Percentiles rank a stretch among this genome's conserved stretches.
Evolutionary conservation across 2,888 invertebrate genomes (phyloP).

Genomic region (Pilophorus perplexus): DNA sequence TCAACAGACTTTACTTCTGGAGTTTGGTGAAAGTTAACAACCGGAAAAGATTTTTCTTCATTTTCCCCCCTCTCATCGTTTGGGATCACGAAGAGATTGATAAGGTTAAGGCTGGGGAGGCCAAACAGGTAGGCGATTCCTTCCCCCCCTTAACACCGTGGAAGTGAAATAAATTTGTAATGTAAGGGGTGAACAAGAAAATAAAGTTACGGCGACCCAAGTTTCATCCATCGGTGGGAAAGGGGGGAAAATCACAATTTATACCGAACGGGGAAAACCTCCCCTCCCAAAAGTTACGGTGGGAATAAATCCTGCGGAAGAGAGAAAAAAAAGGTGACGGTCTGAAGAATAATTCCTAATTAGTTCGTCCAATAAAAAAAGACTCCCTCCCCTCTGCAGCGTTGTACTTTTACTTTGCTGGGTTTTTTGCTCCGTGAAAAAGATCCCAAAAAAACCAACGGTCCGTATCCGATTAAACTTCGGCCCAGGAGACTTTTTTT

Average conservation of each 20-base stretch:
- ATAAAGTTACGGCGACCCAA: conserved; percentile 9
- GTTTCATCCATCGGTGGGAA: neutral
- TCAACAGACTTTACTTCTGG: no score
- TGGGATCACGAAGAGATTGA: no score
- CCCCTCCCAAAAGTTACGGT: conserved; percentile 14
- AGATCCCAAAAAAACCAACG: conserved; percentile 14
- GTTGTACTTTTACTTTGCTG: no score
- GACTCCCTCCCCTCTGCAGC: no score
- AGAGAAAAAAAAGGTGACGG: neutral
- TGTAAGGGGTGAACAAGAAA: conserved; percentile 10
- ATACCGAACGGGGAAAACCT: neutral
- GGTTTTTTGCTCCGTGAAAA: no score
- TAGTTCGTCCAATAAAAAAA: conserved; percentile 12
- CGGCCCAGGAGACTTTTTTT: no score
- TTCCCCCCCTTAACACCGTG: no score
- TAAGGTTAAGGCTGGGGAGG: no score
- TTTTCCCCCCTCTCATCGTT: no score
- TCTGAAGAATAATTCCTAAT: conserved; percentile 30
- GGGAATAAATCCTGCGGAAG: conserved; percentile 24
- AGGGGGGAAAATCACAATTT: conserved; percentile 11
- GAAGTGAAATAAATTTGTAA: conserved; percentile 10
- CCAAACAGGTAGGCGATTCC: no score
- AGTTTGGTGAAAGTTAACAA: no score
- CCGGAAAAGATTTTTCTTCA: no score
- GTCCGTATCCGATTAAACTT: conserved; percentile 25